Conservation (phyloP, 2,888 invertebrate species). For the Digitonthophagus gazella region DNA sequence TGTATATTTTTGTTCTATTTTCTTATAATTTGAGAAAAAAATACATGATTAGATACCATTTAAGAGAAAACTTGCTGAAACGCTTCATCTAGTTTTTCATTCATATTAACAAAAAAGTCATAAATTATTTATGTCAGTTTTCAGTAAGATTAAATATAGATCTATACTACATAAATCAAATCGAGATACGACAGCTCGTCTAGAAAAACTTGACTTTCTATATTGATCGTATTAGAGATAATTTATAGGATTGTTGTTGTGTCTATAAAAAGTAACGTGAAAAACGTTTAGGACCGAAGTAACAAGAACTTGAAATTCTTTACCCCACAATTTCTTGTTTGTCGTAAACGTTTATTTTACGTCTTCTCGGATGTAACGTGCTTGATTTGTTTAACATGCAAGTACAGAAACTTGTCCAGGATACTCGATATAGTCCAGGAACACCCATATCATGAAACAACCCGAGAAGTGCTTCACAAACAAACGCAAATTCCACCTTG, state of each 20-base stretch:
- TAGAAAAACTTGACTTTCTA: not conserved
- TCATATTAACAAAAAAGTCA: not conserved
- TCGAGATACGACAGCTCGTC: not conserved
- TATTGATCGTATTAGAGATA: not conserved
- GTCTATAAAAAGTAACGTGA: no score
- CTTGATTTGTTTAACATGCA: not conserved
- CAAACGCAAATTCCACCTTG: not conserved
- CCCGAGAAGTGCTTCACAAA: not conserved
- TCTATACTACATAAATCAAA: not conserved
- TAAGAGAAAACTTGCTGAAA: not conserved
- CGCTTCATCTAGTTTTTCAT: not conserved
- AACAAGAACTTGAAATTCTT: no score
- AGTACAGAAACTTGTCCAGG: not conserved
- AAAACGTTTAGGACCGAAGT: no score
- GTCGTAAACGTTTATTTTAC: no score
- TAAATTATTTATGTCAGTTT: not conserved
- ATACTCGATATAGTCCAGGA: no score
- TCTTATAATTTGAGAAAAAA: no score
- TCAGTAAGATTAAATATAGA: not conserved
- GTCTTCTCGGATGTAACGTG: not conserved
- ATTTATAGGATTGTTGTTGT: not conserved
- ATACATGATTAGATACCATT: no score
- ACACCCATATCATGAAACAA: not conserved
- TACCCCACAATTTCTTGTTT: no score
- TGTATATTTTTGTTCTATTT: no score